These are phyloP conservation scores for Brachypteracias leptosomus DNA, from an alignment of 2,113 vertebrate genomes.

Conservation along the genomic window DNA sequence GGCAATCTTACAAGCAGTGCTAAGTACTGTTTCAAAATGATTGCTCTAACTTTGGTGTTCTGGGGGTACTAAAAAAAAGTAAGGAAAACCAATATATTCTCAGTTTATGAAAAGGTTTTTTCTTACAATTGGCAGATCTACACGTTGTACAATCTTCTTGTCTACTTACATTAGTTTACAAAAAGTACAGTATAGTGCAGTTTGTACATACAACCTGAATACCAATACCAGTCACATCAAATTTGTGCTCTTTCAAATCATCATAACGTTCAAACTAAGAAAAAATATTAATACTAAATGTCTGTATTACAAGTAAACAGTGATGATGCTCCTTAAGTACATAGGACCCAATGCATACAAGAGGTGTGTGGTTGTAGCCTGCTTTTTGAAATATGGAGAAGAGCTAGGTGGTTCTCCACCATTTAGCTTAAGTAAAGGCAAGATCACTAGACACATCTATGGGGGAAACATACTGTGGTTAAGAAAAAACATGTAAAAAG, in stretches of 20 bases:
- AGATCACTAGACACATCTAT: background rate
- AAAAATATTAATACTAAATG: background rate
- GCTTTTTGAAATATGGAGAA: background rate
- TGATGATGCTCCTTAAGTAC: background rate
- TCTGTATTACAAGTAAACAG: background rate
- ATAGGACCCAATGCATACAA: background rate
- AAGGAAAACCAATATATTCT: constrained; percentile 43
- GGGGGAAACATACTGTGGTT: background rate
- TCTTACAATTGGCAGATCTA: constrained; percentile 58
- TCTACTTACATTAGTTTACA: constrained; percentile 67
- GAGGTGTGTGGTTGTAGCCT: background rate
- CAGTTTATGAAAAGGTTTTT: constrained; percentile 48
- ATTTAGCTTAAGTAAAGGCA: background rate
- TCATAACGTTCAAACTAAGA: constrained; percentile 3
- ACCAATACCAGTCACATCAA: constrained; percentile 20
- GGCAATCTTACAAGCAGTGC: background rate
- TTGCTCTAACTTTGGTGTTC: constrained; percentile 70
- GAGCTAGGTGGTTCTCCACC: background rate
- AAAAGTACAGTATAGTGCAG: constrained; percentile 64
- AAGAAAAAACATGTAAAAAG: background rate
- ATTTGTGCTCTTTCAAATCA: constrained; percentile 63
- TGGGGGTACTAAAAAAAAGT: background rate
- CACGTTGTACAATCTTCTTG: constrained; percentile 57
- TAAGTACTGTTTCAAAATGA: constrained; percentile 17
- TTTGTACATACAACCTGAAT: constrained; percentile 64